phyloP scores from a whole-genome alignment of 2,888 invertebrate genomes.

The Lordiphosa fenestrarum region DNA sequence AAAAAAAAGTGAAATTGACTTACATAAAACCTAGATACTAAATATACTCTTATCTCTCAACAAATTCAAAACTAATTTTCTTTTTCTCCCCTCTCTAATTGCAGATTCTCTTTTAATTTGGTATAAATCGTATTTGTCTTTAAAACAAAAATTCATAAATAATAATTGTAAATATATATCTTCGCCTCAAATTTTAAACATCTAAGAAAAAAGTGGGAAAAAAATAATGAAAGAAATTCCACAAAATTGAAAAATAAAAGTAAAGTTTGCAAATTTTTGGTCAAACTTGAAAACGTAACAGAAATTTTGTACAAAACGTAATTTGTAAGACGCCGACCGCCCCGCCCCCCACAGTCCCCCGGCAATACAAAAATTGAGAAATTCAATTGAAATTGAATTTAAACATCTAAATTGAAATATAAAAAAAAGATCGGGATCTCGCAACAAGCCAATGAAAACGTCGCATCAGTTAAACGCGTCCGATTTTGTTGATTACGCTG shows the following conservation, averaged over 20 bases:
- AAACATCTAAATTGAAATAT: constrained; percentile 7
- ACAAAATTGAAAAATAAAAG: constrained; percentile 17
- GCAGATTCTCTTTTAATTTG: constrained; percentile 66
- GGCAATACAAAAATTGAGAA: constrained; percentile 3
- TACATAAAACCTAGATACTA: too few relatives aligned
- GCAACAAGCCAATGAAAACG: constrained; percentile 77
- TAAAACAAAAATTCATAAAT: constrained; percentile 9
- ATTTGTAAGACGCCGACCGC: constrained; percentile 5
- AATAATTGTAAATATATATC: constrained; percentile 41
- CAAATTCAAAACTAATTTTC: constrained; percentile 21
- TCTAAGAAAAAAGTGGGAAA: constrained; percentile 25
- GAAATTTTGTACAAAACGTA: constrained; percentile 11
- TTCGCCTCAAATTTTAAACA: constrained; percentile 28
- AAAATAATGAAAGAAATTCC: constrained; percentile 15
- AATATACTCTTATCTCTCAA: too few relatives aligned
- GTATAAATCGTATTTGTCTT: constrained; percentile 49
- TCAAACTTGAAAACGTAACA: neutral
- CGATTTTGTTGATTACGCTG: constrained; percentile 78
- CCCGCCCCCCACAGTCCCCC: too few relatives aligned
- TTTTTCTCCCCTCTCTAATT: constrained; percentile 26
- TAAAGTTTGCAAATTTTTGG: constrained; percentile 9
- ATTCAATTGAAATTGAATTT: constrained; percentile 10
- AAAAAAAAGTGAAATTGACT: too few relatives aligned
- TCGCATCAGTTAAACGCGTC: constrained; percentile 73
- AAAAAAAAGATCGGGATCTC: constrained; percentile 32